Conservation (phyloP, 2,797 vertebrate genomes). For the Enteromius thamalakanensis region DNA sequence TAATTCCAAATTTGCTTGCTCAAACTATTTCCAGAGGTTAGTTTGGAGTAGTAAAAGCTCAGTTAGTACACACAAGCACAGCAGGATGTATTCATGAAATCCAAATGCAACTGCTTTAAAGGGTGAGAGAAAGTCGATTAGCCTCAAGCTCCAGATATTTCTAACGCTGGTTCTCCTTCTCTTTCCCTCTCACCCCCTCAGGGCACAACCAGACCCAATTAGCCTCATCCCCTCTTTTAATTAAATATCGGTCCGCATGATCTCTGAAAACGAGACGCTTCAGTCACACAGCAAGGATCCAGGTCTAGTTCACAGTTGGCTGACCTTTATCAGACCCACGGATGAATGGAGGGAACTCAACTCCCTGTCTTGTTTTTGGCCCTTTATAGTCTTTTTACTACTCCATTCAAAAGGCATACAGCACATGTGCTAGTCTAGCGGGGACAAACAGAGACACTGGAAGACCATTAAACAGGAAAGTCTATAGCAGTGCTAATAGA, state of each 20-base stretch:
- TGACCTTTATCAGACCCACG: slow-evolving; percentile 21
- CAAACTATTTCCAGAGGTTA: not conserved
- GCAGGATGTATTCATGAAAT: not conserved
- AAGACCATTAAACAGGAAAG: not conserved
- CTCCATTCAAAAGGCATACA: slow-evolving; percentile 5
- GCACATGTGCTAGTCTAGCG: not conserved
- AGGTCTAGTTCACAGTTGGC: slow-evolving; percentile 59
- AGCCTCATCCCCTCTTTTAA: slow-evolving; percentile 67
- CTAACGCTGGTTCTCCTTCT: not conserved
- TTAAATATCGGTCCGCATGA: slow-evolving; percentile 72
- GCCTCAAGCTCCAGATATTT: not conserved
- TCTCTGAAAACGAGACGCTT: slow-evolving; percentile 58
- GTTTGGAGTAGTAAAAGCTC: not conserved
- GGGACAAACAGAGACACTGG: slow-evolving; percentile 22
- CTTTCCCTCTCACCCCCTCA: slow-evolving; percentile 29
- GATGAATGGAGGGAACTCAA: slow-evolving; percentile 19
- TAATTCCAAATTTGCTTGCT: not conserved
- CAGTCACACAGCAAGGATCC: slow-evolving; percentile 64
- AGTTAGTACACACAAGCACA: not conserved
- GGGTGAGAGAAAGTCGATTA: slow-evolving; percentile 15
- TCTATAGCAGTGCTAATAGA: slow-evolving; percentile 23
- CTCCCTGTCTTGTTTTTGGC: not conserved
- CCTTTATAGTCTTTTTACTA: slow-evolving; percentile 8
- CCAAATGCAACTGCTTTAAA: not conserved
- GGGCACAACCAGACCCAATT: slow-evolving; percentile 66